phyloP scores from a whole-genome alignment of 2,888 invertebrate species.

The Caenorhabditis plicata region DNA sequence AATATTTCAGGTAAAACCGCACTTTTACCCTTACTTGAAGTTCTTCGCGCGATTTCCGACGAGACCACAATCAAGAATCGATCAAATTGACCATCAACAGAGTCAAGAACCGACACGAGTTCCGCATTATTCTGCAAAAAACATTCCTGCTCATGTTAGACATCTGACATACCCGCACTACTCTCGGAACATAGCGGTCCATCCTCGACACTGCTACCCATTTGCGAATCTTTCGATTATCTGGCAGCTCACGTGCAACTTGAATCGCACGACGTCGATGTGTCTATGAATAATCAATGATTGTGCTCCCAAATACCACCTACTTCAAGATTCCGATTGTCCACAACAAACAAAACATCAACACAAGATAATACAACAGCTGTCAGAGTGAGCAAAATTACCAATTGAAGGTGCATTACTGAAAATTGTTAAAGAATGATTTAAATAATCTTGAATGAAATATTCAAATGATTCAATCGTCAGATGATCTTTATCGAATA shows the following conservation, averaged over 20 bases:
- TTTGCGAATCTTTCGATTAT: slow-evolving; percentile 21
- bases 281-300: slow-evolving; percentile 6
- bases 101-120: slow-evolving; percentile 18
- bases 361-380: slow-evolving; percentile 23
- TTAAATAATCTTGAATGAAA: too few relatives aligned
- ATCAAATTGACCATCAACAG: slow-evolving; percentile 30
- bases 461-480: too few relatives aligned
- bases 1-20: too few relatives aligned
- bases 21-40: slow-evolving; percentile 13
- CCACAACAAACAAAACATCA: slow-evolving; percentile 36
- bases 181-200: slow-evolving; percentile 30
- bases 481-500: too few relatives aligned
- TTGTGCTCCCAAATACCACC: background rate
- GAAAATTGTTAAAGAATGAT: too few relatives aligned
- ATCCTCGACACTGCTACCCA: slow-evolving; percentile 26
- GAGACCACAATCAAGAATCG: slow-evolving; percentile 30
- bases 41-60: slow-evolving; percentile 26
- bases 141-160: background rate
- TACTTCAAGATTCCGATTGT: slow-evolving; percentile 21
- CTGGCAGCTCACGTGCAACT: slow-evolving; percentile 28
- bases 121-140: slow-evolving; percentile 27
- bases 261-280: slow-evolving; percentile 29
- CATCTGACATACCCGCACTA: slow-evolving; percentile 17
- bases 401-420: too few relatives aligned
- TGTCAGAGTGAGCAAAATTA: too few relatives aligned